These are phyloP conservation scores for Melanotaenia trifasciata DNA, from an alignment of 2,797 vertebrate species.

Conservation along the genomic window DNA sequence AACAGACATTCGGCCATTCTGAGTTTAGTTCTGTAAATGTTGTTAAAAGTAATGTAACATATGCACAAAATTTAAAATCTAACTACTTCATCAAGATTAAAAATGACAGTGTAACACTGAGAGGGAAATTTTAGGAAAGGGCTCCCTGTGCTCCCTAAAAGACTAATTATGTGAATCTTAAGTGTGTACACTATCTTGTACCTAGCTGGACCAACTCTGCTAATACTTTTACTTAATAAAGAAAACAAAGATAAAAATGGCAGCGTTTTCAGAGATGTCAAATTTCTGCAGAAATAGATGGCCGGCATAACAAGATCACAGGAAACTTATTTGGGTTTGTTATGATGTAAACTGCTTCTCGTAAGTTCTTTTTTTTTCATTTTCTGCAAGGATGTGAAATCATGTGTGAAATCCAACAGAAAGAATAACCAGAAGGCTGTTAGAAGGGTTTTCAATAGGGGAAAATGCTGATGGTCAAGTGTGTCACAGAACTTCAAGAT, in stretches of 20 bases:
- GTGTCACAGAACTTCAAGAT: slow-evolving; percentile 27
- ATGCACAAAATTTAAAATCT: not conserved
- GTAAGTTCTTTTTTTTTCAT: slow-evolving; percentile 4
- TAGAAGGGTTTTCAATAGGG: slow-evolving; percentile 20
- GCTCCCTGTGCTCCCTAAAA: not conserved
- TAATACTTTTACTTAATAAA: not conserved
- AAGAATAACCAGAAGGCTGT: slow-evolving; percentile 4
- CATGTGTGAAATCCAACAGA: slow-evolving; percentile 25
- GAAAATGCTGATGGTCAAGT: slow-evolving; percentile 20
- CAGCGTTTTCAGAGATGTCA: not conserved
- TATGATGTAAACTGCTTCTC: not conserved
- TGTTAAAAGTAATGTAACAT: not conserved
- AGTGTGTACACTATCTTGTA: too few relatives aligned
- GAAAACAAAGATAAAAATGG: not conserved
- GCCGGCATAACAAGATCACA: slow-evolving; percentile 1
- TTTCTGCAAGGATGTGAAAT: slow-evolving; percentile 9
- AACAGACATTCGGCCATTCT: not conserved
- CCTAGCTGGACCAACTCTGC: not conserved
- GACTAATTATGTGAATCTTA: not conserved
- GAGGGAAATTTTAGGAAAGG: not conserved
- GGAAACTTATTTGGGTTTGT: not conserved
- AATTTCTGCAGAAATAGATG: slow-evolving; percentile 1
- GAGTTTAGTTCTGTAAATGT: not conserved
- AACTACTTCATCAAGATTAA: not conserved
- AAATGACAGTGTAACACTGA: not conserved